Evolutionary conservation across 2,888 invertebrate species (phyloP).

Genomic region (Cantharis nigra): DNA sequence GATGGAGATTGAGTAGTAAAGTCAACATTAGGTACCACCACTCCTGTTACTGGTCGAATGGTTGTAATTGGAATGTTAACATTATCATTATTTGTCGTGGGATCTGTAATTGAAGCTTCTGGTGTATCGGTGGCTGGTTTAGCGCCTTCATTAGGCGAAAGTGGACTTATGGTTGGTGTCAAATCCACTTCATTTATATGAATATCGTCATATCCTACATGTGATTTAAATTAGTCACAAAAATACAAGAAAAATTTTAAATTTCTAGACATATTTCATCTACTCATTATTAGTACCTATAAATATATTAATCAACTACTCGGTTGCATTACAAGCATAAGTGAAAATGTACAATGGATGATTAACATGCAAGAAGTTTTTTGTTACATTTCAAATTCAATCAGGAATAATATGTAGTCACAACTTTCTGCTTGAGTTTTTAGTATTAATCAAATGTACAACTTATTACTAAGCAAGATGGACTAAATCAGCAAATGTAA

Average conservation of each 20-base stretch:
- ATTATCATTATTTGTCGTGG: no score
- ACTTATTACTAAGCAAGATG: not conserved
- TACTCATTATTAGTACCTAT: not conserved
- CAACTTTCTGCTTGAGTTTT: not conserved
- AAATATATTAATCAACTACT: not conserved
- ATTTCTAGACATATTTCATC: not conserved
- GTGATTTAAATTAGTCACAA: not conserved
- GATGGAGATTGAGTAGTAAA: not conserved
- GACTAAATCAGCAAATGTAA: not conserved
- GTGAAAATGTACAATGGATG: not conserved
- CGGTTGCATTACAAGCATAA: not conserved
- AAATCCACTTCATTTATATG: not conserved
- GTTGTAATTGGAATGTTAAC: not conserved
- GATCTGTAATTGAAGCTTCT: not conserved
- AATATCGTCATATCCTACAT: not conserved
- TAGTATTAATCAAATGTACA: not conserved
- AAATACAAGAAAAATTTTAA: not conserved
- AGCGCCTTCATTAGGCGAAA: not conserved
- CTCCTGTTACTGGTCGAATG: not conserved
- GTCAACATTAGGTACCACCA: not conserved
- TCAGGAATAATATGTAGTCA: not conserved
- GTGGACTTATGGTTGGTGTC: not conserved
- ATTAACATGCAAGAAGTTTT: not conserved
- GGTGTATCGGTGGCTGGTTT: not conserved
- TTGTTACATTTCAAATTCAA: not conserved